phyloP scores from a whole-genome alignment of 2,113 vertebrate genomes.

The Oriolus oriolus region DNA sequence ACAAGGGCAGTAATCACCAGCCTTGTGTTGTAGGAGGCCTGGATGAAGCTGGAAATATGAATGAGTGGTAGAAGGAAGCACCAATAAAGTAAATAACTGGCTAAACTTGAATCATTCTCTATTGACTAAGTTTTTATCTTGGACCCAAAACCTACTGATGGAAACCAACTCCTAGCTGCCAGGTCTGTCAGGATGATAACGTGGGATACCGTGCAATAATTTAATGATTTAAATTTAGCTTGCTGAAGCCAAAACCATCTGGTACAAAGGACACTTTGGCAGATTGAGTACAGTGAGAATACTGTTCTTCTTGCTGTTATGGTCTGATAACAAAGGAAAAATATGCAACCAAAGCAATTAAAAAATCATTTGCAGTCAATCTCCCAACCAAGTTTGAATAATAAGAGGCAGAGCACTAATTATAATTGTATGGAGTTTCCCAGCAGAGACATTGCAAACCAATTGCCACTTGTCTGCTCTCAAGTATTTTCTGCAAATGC shows the following conservation, averaged over 20 bases:
- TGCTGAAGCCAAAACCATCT: conserved; percentile 32
- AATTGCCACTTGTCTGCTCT: conserved; percentile 52
- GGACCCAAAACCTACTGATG: neutral
- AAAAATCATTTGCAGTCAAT: conserved; percentile 48
- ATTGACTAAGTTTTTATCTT: neutral
- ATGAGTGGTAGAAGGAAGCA: neutral
- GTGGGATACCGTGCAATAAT: neutral
- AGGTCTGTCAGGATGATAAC: neutral
- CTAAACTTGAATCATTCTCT: neutral
- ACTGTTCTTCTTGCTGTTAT: conserved; percentile 47
- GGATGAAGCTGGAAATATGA: neutral
- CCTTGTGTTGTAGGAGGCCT: neutral
- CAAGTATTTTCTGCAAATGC: conserved; percentile 50
- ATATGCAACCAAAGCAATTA: conserved; percentile 47
- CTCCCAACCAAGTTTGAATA: conserved; percentile 30
- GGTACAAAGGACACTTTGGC: conserved; percentile 31
- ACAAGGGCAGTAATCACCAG: neutral
- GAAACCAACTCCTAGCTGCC: neutral
- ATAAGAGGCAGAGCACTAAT: conserved; percentile 22
- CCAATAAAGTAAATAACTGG: neutral
- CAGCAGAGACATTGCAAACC: conserved; percentile 49
- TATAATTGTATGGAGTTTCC: conserved; percentile 49
- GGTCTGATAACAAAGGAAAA: conserved; percentile 63
- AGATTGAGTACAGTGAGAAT: conserved; percentile 10
- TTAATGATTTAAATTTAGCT: conserved; percentile 43